Percentiles rank a stretch among this genome's conserved stretches.
phyloP scores from a whole-genome alignment of 2,113 vertebrate species.

The Erythrolamprus reginae region DNA sequence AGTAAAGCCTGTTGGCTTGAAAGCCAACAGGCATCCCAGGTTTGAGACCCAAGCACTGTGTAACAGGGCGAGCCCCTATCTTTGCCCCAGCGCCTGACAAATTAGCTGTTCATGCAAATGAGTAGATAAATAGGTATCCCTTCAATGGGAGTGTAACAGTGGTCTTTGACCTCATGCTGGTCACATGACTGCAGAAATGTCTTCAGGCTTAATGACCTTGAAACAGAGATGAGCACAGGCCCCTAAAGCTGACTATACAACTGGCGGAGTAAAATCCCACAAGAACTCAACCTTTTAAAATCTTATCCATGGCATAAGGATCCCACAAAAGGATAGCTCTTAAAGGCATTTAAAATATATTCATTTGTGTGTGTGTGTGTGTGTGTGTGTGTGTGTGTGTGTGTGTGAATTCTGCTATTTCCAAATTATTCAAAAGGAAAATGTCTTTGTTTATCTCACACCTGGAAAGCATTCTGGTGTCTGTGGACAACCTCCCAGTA shows the following conservation, averaged over 20 bases:
- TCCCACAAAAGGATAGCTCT: neutral
- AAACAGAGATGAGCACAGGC: neutral
- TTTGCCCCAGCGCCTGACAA: neutral
- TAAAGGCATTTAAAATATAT: neutral
- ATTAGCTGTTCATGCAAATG: neutral
- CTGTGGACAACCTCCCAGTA: neutral
- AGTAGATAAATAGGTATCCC: neutral
- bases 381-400: neutral
- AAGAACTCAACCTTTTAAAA: neutral
- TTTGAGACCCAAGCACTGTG: neutral
- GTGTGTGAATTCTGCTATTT: neutral
- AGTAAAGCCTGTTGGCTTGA: neutral
- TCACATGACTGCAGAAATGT: neutral
- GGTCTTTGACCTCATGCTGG: neutral
- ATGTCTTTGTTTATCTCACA: neutral
- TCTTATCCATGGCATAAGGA: neutral
- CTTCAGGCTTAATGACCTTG: neutral
- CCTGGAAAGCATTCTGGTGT: neutral
- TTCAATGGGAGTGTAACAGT: neutral
- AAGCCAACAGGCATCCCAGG: neutral
- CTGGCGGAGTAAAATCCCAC: neutral
- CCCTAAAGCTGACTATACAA: neutral
- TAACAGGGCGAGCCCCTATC: neutral
- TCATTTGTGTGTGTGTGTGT: neutral
- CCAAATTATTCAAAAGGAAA: neutral